Conservation (phyloP, 2,797 vertebrate species). For the Petrocephalus schoutedeni region DNA sequence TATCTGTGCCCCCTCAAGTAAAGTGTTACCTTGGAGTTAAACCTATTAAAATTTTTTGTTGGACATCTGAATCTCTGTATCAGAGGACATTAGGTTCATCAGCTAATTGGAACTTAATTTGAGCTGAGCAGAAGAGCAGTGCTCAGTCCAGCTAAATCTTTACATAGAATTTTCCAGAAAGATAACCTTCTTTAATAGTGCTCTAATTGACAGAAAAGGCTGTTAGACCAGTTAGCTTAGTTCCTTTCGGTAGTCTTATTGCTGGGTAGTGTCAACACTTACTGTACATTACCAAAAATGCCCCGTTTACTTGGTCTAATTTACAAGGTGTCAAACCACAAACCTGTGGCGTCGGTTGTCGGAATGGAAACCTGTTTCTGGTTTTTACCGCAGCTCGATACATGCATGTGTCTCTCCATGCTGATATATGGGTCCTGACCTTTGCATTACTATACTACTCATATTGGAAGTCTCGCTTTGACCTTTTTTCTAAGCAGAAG, state of each 20-base stretch:
- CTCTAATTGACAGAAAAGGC: background rate
- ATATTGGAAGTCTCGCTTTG: constrained; percentile 1
- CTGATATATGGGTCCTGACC: constrained; percentile 3
- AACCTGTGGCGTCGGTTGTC: background rate
- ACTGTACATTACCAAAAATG: background rate
- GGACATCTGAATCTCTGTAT: background rate
- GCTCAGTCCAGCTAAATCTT: background rate
- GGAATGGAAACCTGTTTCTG: constrained; percentile 1
- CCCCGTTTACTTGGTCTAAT: background rate
- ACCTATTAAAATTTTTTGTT: background rate
- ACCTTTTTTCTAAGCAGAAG: background rate
- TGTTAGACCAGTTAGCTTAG: background rate
- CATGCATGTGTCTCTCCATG: background rate
- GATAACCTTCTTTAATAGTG: background rate
- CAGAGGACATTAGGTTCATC: background rate
- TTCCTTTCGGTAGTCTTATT: background rate
- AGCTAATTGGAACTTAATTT: background rate
- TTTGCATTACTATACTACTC: background rate
- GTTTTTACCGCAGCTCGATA: constrained; percentile 1
- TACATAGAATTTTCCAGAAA: background rate
- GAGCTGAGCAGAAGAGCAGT: background rate
- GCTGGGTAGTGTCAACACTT: background rate
- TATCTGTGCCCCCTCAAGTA: background rate
- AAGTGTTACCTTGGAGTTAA: background rate
- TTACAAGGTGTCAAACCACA: constrained; percentile 3